A percentile compares a stretch with the other conserved stretches of the same genome.
Conservation (phyloP, 2,113 vertebrate genomes). For the Callocephalon fimbriatum region DNA sequence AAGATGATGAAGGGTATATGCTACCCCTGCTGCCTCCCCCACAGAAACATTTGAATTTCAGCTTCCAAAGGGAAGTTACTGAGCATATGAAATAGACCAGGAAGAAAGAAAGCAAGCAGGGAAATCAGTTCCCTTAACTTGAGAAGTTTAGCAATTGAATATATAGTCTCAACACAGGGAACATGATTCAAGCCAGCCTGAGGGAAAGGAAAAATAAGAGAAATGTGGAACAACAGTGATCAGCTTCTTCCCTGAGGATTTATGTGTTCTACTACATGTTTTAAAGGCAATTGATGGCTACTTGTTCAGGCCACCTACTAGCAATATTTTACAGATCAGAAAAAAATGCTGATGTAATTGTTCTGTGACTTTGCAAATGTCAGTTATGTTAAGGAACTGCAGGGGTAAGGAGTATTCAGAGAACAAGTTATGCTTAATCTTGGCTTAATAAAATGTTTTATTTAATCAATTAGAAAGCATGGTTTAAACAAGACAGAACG, state of each 20-base stretch:
- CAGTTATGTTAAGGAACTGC: not conserved
- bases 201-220: not conserved
- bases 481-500: not conserved
- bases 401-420: not conserved
- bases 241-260: not conserved
- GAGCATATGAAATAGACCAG: not conserved
- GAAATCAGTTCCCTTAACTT: not conserved
- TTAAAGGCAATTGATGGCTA: not conserved
- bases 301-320: not conserved
- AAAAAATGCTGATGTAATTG: not conserved
- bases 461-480: not conserved
- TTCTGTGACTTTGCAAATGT: constrained; percentile 9
- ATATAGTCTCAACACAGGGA: not conserved
- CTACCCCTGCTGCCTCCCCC: not conserved
- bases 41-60: not conserved
- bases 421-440: not conserved
- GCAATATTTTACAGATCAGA: not conserved
- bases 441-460: not conserved
- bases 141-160: not conserved
- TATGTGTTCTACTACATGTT: not conserved
- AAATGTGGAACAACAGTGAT: not conserved
- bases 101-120: not conserved
- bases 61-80: not conserved
- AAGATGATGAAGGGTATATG: not conserved
- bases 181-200: not conserved